Conservation (phyloP, 2,113 vertebrate species). For the Echinops telfairi region DNA sequence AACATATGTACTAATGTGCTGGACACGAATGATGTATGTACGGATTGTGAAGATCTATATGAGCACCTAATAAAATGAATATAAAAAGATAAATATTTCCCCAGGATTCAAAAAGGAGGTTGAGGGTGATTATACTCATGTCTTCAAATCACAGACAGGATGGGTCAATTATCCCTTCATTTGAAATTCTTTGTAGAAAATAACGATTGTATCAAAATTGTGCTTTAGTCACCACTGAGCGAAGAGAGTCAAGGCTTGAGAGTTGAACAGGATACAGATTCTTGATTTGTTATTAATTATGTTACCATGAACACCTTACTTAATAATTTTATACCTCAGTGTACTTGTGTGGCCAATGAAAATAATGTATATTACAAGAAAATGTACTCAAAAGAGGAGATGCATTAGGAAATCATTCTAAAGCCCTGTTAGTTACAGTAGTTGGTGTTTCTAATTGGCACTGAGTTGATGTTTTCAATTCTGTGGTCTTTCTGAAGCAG, state of each 20-base stretch:
- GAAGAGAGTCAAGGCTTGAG: neutral
- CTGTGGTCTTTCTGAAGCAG: neutral
- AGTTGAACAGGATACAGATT: neutral
- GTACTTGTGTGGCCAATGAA: slow-evolving; percentile 6
- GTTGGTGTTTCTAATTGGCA: neutral
- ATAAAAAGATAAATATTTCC: no score
- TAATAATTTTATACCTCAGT: slow-evolving; percentile 30
- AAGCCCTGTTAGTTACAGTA: neutral
- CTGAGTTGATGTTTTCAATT: neutral
- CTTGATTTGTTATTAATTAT: slow-evolving; percentile 7
- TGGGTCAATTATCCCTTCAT: neutral
- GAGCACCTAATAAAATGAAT: no score
- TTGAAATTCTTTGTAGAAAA: slow-evolving; percentile 23
- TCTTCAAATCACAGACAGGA: neutral
- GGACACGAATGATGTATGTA: no score
- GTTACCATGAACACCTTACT: slow-evolving; percentile 6
- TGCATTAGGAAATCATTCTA: slow-evolving; percentile 2
- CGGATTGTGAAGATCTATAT: no score
- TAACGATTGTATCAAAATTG: slow-evolving; percentile 45
- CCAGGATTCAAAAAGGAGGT: neutral
- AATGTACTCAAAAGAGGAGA: slow-evolving; percentile 2
- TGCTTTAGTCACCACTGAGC: slow-evolving; percentile 19
- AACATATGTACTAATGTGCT: no score
- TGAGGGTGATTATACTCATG: neutral
- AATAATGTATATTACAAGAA: slow-evolving; percentile 2